Base-by-base conservation (phyloP, 2,797 vertebrate genomes). In the Graptemys geographica region DNA sequence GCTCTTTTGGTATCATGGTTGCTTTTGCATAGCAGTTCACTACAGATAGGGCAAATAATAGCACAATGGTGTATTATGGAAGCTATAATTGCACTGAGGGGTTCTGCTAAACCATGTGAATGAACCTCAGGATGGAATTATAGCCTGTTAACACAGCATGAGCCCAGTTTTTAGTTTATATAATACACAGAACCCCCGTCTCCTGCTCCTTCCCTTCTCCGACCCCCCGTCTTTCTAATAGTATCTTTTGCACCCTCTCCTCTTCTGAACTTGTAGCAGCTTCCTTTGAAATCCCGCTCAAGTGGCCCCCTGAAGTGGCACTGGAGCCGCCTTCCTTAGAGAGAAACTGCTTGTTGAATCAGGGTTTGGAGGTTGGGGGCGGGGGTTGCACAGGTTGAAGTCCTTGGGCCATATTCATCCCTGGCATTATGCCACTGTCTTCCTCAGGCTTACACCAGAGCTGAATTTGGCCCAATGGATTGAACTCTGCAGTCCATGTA, bases 31-130 rank as follows among this genome's bases (percentile, higher is more conserved):
- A 91, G 94, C 55, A 21, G 74, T 55, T 91, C 89, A 16, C 72
- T 81, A 25, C 21, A 23, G 81, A 44, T 3, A 85, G 93, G 74
- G 92, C 95, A 79, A 83, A 57, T 53, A 80, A 74, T 69, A 80
- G 6, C 59, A 33, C 59, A 83, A 86, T 87, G 87, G 88, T 84
- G n/a, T n/a, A 59, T 86, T 15, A 79, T 44, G 53, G 59, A 84
- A 89, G 65, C 86, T 95, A 62, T 92, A 94, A 96, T 81, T 95
- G 91, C 87, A 57, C 88, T 49, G 81, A 86, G 79, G 23, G 27
- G 87, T 52, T 95, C 94, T 93, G 87, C 86, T 55, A 44, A 86
- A 87, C 78, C 83, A 31, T 5, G 89, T 65, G 56, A 44, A 81
- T 72, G 13, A 49, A 84, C 82, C 90, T 96, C 87, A 52, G 72